A percentile compares a stretch with the other conserved stretches of the same genome.
Evolutionary conservation across 2,113 vertebrate genomes (phyloP).

Genomic region (Micromys minutus): DNA sequence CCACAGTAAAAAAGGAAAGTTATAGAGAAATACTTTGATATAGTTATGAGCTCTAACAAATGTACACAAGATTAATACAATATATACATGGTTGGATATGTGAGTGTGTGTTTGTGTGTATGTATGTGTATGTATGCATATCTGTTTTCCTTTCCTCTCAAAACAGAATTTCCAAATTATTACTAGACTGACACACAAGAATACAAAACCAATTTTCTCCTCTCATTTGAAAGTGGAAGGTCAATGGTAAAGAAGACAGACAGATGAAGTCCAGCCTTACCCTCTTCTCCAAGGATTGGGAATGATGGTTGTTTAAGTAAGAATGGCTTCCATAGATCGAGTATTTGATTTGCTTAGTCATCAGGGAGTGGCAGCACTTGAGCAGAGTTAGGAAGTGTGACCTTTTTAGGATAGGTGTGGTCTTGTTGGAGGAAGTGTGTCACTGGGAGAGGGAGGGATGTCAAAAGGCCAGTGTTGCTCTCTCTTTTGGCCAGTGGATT

Average conservation of each 20-base stretch:
- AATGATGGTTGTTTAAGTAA: not conserved
- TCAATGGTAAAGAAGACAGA: not conserved
- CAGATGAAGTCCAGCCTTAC: not conserved
- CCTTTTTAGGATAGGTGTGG: not conserved
- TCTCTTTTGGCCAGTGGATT: not conserved
- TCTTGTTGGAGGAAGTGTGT: not conserved
- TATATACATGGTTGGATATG: not conserved
- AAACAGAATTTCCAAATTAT: not conserved
- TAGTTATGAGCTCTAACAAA: not conserved
- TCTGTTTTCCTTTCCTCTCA: not conserved
- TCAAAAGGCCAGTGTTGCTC: not conserved
- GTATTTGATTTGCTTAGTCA: not conserved
- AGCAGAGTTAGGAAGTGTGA: not conserved
- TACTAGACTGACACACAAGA: not conserved
- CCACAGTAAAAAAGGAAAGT: not conserved
- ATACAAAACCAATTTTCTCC: not conserved
- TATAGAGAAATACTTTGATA: not conserved
- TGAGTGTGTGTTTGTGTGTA: not conserved
- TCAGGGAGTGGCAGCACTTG: not conserved
- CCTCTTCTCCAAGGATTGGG: not conserved
- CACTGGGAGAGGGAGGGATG: not conserved
- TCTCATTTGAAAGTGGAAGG: not conserved
- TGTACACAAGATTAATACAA: not conserved
- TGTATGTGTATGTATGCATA: not conserved
- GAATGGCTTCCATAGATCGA: not conserved